phyloP scores from a whole-genome alignment of 1,140 invertebrate genomes.

The Aricia agestis region DNA sequence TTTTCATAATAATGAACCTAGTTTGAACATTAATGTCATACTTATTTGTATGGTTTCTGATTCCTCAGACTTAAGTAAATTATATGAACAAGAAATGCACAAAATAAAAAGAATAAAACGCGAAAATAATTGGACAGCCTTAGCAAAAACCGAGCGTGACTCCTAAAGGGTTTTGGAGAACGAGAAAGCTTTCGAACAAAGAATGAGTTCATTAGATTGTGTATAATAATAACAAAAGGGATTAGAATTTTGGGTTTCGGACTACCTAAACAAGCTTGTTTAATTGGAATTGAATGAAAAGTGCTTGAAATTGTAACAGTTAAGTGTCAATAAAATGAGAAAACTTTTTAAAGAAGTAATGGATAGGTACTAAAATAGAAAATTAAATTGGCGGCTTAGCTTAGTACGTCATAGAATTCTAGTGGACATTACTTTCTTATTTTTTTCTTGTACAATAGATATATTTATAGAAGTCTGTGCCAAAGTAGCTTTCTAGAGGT shows the following conservation, averaged over 20 bases:
- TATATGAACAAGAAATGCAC: background rate
- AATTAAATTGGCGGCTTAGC: too few relatives aligned
- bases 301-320: too few relatives aligned
- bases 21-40: background rate
- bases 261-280: slow-evolving; percentile 10
- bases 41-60: background rate
- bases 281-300: slow-evolving; percentile 14
- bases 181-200: slow-evolving; percentile 46
- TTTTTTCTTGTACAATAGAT: too few relatives aligned
- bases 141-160: slow-evolving; percentile 60
- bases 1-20: background rate
- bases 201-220: slow-evolving; percentile 64
- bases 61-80: background rate
- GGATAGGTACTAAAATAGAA: too few relatives aligned
- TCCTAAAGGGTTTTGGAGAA: slow-evolving; percentile 64
- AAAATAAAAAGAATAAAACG: slow-evolving; percentile 46
- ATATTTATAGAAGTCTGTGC: slow-evolving; percentile 22
- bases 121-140: slow-evolving; percentile 64
- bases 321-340: too few relatives aligned
- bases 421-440: too few relatives aligned
- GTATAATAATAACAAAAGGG: slow-evolving; percentile 56
- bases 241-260: slow-evolving; percentile 21
- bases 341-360: too few relatives aligned
- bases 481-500: too few relatives aligned
- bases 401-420: too few relatives aligned